Percentiles rank a stretch among this genome's conserved stretches.
Evolutionary conservation across 2,888 invertebrate genomes (phyloP).

Genomic region (Bellardia bayeri): DNA sequence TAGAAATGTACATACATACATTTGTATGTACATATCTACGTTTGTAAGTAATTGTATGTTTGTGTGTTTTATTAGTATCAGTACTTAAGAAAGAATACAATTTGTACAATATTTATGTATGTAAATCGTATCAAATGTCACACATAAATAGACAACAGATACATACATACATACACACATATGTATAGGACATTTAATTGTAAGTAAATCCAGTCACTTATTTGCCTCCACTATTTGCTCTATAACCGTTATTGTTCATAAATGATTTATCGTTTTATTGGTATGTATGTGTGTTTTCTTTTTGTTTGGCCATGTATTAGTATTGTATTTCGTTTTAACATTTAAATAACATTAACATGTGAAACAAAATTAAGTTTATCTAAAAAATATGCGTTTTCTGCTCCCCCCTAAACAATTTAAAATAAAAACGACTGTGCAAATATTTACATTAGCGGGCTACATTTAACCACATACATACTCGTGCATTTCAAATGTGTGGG

Average conservation of each 20-base stretch:
- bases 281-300: neutral
- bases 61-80: neutral
- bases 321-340: constrained; percentile 42
- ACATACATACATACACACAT: neutral
- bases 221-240: constrained; percentile 24
- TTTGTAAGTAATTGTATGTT: neutral
- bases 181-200: constrained; percentile 11
- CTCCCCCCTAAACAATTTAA: constrained; percentile 44
- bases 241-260: constrained; percentile 20
- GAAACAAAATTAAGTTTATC: constrained; percentile 63
- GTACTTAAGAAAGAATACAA: constrained; percentile 18
- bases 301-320: constrained; percentile 13
- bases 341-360: constrained; percentile 56
- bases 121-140: constrained; percentile 2
- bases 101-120: neutral
- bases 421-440: constrained; percentile 83
- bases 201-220: constrained; percentile 28
- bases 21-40: neutral
- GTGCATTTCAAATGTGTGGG: constrained; percentile 35
- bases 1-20: no score
- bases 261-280: constrained; percentile 7
- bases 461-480: constrained; percentile 73
- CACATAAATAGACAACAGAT: neutral
- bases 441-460: constrained; percentile 81
- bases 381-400: constrained; percentile 57